A percentile compares a stretch with the other conserved stretches of the same genome.
Conservation (phyloP, 2,888 invertebrate genomes). For the Dasypogon diadema region DNA sequence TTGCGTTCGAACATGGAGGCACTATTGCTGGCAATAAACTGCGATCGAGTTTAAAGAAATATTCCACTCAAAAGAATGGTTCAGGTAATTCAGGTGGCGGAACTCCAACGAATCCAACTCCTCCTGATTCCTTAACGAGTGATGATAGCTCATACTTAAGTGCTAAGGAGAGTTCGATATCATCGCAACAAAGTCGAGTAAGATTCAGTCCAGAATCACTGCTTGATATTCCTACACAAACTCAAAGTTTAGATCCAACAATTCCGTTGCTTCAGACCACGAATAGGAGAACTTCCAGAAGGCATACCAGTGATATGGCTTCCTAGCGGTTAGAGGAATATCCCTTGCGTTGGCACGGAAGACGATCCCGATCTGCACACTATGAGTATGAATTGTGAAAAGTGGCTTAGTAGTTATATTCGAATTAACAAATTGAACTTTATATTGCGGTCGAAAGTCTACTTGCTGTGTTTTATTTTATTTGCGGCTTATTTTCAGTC, state of each 20-base stretch:
- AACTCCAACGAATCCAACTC: slow-evolving; percentile 86
- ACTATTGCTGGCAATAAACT: slow-evolving; percentile 69
- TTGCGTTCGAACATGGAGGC: slow-evolving; percentile 74
- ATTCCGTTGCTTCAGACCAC: slow-evolving; percentile 45
- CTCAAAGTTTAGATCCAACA: slow-evolving; percentile 59
- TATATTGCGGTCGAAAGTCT: no score
- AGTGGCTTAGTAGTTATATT: slow-evolving; percentile 14
- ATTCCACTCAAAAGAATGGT: slow-evolving; percentile 69
- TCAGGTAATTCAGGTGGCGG: slow-evolving; percentile 67
- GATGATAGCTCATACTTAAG: slow-evolving; percentile 92
- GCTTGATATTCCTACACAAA: slow-evolving; percentile 70
- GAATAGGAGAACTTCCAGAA: slow-evolving; percentile 60
- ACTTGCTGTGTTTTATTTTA: no score
- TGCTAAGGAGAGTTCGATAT: slow-evolving; percentile 79
- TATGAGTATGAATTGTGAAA: slow-evolving; percentile 66
- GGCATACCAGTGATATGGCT: slow-evolving; percentile 62
- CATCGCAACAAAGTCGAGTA: slow-evolving; percentile 79
- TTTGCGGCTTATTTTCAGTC: no score
- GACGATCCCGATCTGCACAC: slow-evolving; percentile 67
- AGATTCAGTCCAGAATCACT: slow-evolving; percentile 83
- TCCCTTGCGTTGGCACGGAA: slow-evolving; percentile 64
- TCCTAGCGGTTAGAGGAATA: slow-evolving; percentile 67
- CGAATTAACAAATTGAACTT: no score
- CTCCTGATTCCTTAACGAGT: slow-evolving; percentile 86
- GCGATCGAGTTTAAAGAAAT: slow-evolving; percentile 84